Evolutionary conservation across 2,113 vertebrate genomes (phyloP).

Genomic region (Nesogale talazaci): DNA sequence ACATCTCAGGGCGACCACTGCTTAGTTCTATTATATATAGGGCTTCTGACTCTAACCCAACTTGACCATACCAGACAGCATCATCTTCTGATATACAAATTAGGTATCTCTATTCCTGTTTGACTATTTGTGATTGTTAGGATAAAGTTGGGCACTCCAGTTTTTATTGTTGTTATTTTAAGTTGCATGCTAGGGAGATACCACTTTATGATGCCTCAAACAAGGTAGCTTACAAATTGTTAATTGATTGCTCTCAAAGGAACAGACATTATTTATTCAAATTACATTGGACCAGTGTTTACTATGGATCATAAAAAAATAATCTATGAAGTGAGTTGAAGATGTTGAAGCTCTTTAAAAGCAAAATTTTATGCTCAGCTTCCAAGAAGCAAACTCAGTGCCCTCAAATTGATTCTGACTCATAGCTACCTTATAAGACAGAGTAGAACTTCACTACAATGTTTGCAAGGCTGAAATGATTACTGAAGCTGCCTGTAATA

Average conservation of each 20-base stretch:
- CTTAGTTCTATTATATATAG: no score
- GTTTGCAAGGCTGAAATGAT: no score
- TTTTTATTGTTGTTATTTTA: background rate
- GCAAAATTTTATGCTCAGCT: background rate
- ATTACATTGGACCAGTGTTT: background rate
- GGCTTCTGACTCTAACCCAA: no score
- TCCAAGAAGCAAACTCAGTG: background rate
- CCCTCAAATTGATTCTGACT: background rate
- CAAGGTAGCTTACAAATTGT: background rate
- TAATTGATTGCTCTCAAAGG: background rate
- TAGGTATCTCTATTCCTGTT: background rate
- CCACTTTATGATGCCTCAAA: no score
- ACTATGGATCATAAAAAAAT: background rate
- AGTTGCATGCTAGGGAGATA: background rate
- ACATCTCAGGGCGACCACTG: no score
- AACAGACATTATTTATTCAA: background rate
- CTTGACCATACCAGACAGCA: no score
- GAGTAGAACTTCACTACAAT: no score
- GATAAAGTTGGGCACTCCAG: no score
- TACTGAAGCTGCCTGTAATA: background rate
- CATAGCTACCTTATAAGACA: background rate
- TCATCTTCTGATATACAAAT: background rate
- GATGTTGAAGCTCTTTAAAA: background rate
- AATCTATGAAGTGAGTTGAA: background rate
- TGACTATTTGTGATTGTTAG: background rate